Evolutionary conservation across 35 echinoderm and acorn worm genomes (phyloP).

Genomic region (Patiria miniata): DNA sequence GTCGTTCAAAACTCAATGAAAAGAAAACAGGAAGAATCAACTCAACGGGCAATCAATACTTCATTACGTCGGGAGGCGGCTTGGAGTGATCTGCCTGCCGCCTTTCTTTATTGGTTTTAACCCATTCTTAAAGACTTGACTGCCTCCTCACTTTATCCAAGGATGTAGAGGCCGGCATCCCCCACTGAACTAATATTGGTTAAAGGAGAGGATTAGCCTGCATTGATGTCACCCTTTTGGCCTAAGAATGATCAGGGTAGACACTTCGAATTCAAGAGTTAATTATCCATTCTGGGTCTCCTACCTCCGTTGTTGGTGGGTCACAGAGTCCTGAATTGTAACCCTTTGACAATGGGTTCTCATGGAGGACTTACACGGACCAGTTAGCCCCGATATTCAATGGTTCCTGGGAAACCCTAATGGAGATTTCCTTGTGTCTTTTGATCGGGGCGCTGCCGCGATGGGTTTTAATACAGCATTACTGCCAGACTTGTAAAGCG

Average conservation of each 20-base stretch:
- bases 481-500: slow-evolving; percentile 28
- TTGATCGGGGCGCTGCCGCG: slow-evolving; percentile 3
- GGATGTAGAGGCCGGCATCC: not conserved
- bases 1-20: not conserved
- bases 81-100: not conserved
- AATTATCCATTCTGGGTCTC: slow-evolving; percentile 12
- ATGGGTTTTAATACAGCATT: slow-evolving; percentile 24
- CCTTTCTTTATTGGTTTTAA: slow-evolving; percentile 9
- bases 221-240: slow-evolving; percentile 9
- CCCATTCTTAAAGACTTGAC: not conserved
- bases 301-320: not conserved
- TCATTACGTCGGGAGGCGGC: not conserved
- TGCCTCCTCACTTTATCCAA: not conserved
- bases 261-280: slow-evolving; percentile 22
- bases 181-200: slow-evolving; percentile 24
- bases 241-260: slow-evolving; percentile 23
- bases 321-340: not conserved
- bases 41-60: not conserved
- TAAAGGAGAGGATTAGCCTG: not conserved
- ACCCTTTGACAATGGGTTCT: not conserved
- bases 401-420: not conserved
- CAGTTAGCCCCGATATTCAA: not conserved
- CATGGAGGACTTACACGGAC: not conserved
- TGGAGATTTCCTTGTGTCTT: slow-evolving; percentile 1
- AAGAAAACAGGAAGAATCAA: not conserved